Conservation (phyloP, 2,888 invertebrate species). For the Punctoribates punctum region DNA sequence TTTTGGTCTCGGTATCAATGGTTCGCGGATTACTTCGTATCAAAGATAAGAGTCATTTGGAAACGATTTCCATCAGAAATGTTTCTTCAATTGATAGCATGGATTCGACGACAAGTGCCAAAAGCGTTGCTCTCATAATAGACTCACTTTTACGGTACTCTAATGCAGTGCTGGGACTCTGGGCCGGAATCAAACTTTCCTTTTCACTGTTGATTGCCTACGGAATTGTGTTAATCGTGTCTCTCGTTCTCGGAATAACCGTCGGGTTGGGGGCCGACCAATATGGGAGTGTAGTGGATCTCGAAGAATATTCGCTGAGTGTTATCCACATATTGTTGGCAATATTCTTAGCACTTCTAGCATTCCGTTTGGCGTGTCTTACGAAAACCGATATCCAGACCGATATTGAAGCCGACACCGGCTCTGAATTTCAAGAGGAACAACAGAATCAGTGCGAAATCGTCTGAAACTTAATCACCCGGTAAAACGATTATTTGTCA, state of each 20-base stretch:
- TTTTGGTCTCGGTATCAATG: background rate
- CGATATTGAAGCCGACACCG: background rate
- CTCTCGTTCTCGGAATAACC: background rate
- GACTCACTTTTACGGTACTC: background rate
- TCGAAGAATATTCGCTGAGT: background rate
- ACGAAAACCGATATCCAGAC: background rate
- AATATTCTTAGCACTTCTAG: slow-evolving; percentile 6
- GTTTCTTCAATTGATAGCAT: background rate
- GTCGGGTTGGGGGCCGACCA: background rate
- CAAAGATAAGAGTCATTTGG: background rate
- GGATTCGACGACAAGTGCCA: background rate
- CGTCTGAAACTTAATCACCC: background rate
- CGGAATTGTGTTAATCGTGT: slow-evolving; percentile 6
- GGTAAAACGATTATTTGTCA: background rate
- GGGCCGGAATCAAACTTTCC: slow-evolving; percentile 5
- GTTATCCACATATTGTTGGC: background rate
- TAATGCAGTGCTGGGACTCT: background rate
- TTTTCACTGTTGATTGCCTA: slow-evolving; percentile 9
- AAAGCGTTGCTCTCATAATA: background rate
- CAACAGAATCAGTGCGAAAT: slow-evolving; percentile 34
- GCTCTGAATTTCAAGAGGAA: background rate
- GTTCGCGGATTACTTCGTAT: slow-evolving; percentile 16
- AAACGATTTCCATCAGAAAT: background rate
- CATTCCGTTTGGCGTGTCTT: slow-evolving; percentile 26
- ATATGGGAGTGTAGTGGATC: background rate